Base-by-base conservation (phyloP, 2,797 vertebrate species). In the Acropternis orthonyx region DNA sequence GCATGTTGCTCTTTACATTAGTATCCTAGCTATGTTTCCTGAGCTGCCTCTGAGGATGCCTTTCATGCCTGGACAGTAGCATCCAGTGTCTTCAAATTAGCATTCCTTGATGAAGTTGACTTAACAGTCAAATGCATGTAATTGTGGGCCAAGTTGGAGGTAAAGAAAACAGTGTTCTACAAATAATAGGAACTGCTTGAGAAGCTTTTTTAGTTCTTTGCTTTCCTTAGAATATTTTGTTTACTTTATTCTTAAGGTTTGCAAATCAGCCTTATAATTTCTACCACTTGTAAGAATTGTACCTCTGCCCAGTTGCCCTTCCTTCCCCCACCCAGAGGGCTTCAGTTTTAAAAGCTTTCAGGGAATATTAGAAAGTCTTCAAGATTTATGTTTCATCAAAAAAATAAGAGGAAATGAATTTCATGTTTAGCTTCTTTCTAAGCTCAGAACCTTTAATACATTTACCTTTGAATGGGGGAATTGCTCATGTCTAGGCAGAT, bases 11-110 rank as follows among this genome's bases (percentile, higher is more conserved):
- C 49, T 93, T 88, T 92, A 68, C 26, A 24, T 87, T 73, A 39
- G 43, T 80, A 82, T 58, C 88, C 54, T 77, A 46, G 58, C 37
- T 91, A 26, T 88, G 52, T 65, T 96, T 96, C 43, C 88, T 80
- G 81, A 80, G 30, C 30, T 46, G 32, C 37, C 27, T 85, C 34
- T 92, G 44, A 74, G 49, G 34, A 46, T 75, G 56, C 43, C 34
- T 93, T 94, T 85, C 89, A 85, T 12, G 30, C 49, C 41, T 54
- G 44, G 63, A 87, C 71, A 80, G 49, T 72, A 71, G 32, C 49
- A 68, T 32, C 41, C 68, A 71, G 34, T 74, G 65, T 92, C 75
- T 89, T 72, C 49, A 83, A 63, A 92, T 91, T 80, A 74, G 12
- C 67, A 85, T 92, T 92, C 81, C 44, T 67, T 68, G 23, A 71